These are phyloP conservation scores for Archilochus colubris DNA, from an alignment of 2,113 vertebrate species.

Conservation along the genomic window DNA sequence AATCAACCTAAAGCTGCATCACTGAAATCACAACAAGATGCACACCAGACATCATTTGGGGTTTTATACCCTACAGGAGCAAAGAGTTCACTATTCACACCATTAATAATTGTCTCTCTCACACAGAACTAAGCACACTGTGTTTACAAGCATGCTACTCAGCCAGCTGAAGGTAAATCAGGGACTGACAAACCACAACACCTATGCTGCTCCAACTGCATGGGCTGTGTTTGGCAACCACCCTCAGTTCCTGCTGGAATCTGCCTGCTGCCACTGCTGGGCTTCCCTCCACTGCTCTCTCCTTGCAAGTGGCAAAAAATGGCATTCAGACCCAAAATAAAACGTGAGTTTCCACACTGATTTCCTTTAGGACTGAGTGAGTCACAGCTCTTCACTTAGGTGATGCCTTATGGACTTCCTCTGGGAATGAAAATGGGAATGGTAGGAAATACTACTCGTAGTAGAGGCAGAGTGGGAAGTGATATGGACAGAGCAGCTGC, in stretches of 20 bases:
- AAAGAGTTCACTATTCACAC: background rate
- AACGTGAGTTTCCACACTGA: fast-evolving
- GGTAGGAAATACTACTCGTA: fast-evolving
- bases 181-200: background rate
- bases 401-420: background rate
- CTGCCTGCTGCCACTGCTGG: background rate
- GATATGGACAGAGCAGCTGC: background rate
- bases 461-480: fast-evolving
- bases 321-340: background rate
- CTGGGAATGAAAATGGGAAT: background rate
- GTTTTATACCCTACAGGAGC: background rate
- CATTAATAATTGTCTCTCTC: background rate
- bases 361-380: fast-evolving
- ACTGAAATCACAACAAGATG: background rate
- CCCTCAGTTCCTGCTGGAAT: fast-evolving
- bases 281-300: background rate
- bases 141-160: background rate
- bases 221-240: fast-evolving
- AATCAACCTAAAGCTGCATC: background rate
- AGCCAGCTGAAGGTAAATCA: background rate
- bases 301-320: fast-evolving
- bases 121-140: background rate
- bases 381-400: background rate
- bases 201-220: background rate
- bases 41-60: fast-evolving